Conservation (phyloP, 2,113 vertebrate species). For the Caloenas nicobarica region DNA sequence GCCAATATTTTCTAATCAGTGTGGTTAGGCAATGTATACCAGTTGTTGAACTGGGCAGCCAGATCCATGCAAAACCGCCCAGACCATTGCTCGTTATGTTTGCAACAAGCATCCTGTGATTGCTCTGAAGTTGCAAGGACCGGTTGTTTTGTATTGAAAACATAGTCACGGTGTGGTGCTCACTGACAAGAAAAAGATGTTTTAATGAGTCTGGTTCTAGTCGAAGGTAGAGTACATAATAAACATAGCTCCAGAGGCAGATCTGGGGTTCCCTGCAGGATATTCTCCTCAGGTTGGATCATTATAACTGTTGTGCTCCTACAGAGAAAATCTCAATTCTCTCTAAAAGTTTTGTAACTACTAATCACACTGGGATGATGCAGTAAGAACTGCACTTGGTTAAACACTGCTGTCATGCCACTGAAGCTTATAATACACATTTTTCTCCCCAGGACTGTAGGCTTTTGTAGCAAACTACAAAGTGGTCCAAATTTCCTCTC, state of each 20-base stretch:
- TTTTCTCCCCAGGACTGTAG: constrained; percentile 15
- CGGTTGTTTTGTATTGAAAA: not conserved
- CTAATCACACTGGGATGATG: not conserved
- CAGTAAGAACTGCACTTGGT: not conserved
- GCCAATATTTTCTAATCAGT: not conserved
- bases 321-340: constrained; percentile 2
- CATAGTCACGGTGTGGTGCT: not conserved
- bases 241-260: not conserved
- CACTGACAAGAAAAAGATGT: not conserved
- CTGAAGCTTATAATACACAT: not conserved
- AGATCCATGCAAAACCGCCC: not conserved
- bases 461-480: not conserved
- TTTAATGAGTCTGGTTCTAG: not conserved
- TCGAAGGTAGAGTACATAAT: not conserved
- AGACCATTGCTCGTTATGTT: not conserved
- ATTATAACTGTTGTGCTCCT: not conserved
- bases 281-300: not conserved
- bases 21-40: not conserved
- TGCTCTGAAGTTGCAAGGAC: not conserved
- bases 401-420: not conserved
- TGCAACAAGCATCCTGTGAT: not conserved
- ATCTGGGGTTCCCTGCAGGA: not conserved
- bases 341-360: not conserved
- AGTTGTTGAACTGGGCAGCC: not conserved
- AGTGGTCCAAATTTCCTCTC: not conserved